phyloP scores from a whole-genome alignment of 30 jellyfish, hydroid and myxozoan species.

The Chrysaora quinquecirrha region DNA sequence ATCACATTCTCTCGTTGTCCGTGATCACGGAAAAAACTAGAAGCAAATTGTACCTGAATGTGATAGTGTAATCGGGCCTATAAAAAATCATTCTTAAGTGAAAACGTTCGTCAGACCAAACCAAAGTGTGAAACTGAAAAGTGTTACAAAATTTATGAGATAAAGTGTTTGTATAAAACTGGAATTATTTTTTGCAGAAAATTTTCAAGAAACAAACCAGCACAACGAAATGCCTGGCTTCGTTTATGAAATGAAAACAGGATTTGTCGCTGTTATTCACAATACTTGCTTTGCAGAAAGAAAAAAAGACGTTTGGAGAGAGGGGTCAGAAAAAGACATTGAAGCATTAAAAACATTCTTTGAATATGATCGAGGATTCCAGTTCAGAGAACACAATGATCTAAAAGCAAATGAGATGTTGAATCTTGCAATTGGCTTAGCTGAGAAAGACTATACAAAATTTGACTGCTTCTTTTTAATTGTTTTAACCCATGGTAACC shows the following conservation, averaged over 20 bases:
- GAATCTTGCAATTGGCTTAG: not conserved
- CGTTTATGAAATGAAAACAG: constrained; percentile 18
- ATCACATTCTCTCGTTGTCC: too few species aligned
- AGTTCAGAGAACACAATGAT: constrained; percentile 5
- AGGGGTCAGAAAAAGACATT: constrained; percentile 70
- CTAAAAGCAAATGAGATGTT: constrained; percentile 22
- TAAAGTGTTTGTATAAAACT: not conserved
- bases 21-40: too few species aligned
- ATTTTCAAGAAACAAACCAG: not conserved
- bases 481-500: constrained; percentile 65
- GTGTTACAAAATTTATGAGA: too few species aligned
- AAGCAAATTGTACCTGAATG: too few species aligned
- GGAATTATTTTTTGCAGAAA: not conserved
- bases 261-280: constrained; percentile 33
- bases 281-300: not conserved
- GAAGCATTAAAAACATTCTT: constrained; percentile 32
- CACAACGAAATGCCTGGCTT: not conserved
- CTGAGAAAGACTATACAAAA: constrained; percentile 34
- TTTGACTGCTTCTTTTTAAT: constrained; percentile 51
- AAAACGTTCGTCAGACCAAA: too few species aligned
- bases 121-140: too few species aligned
- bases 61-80: too few species aligned
- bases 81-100: too few species aligned
- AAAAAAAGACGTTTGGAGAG: constrained; percentile 22
- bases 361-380: constrained; percentile 36